These are phyloP conservation scores for Ptychoptera contaminata DNA, from an alignment of 2,888 invertebrate genomes.

Conservation along the genomic window DNA sequence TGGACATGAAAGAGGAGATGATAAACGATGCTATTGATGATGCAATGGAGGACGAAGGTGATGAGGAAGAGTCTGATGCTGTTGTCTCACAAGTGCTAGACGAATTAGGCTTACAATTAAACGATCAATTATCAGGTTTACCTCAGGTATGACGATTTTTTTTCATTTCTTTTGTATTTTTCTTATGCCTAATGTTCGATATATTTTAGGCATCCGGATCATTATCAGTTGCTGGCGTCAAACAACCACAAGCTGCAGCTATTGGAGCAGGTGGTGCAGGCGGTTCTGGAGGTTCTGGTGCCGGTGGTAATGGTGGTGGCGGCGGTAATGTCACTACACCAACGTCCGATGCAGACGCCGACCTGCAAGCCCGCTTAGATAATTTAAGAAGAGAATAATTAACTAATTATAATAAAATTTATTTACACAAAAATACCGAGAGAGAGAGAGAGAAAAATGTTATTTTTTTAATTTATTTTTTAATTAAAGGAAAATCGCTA, in stretches of 20 bases:
- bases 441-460: too few species aligned
- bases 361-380: slow-evolving; percentile 90
- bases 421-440: too few species aligned
- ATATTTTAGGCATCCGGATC: slow-evolving; percentile 52
- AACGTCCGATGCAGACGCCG: slow-evolving; percentile 82
- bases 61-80: slow-evolving; percentile 95
- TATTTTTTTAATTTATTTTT: too few species aligned
- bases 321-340: slow-evolving; percentile 34
- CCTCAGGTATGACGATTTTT: slow-evolving; percentile 32
- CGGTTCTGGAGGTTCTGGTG: slow-evolving; percentile 25
- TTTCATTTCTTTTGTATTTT: slow-evolving; percentile 24
- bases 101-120: slow-evolving; percentile 90
- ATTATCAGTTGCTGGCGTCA: slow-evolving; percentile 38
- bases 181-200: slow-evolving; percentile 82
- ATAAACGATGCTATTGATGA: slow-evolving; percentile 99
- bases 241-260: slow-evolving; percentile 45
- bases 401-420: too few species aligned
- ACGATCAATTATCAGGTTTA: slow-evolving; percentile 79
- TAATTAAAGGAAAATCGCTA: too few species aligned
- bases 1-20: slow-evolving; percentile 99
- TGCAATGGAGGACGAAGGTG: slow-evolving; percentile 96
- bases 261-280: slow-evolving; percentile 31
- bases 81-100: slow-evolving; percentile 93
- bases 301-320: slow-evolving; percentile 27
- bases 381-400: slow-evolving; percentile 74